phyloP scores from a whole-genome alignment of 2,113 vertebrate species.

The Leptodactylus fuscus region DNA sequence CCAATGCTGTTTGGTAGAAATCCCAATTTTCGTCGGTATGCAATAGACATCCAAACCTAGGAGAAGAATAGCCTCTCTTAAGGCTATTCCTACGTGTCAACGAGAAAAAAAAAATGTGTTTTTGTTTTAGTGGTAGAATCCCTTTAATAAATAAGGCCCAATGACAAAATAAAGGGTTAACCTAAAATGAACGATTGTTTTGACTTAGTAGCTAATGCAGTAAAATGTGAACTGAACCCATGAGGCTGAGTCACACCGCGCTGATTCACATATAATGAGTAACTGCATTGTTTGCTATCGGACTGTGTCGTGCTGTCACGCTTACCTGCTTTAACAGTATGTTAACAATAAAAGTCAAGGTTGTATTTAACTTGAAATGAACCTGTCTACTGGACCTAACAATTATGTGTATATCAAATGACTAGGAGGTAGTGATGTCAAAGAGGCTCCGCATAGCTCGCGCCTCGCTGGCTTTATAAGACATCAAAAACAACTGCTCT shows the following conservation, averaged over 20 bases:
- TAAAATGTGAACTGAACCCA: background rate
- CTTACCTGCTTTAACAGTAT: background rate
- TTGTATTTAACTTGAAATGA: conserved; percentile 3
- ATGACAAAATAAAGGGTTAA: background rate
- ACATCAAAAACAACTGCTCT: background rate
- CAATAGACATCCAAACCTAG: too few relatives aligned
- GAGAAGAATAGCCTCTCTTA: too few relatives aligned
- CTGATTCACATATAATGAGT: conserved; percentile 1
- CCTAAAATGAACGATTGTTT: background rate
- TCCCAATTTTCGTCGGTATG: too few relatives aligned
- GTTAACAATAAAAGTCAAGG: conserved; percentile 8
- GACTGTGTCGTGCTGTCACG: background rate
- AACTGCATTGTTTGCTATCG: conserved; percentile 3
- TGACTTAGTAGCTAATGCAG: background rate
- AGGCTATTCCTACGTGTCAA: too few relatives aligned
- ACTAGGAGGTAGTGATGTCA: background rate
- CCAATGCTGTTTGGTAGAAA: too few relatives aligned
- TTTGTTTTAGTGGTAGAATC: too few relatives aligned
- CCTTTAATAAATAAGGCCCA: background rate
- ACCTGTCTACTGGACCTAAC: background rate
- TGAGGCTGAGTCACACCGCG: conserved; percentile 19
- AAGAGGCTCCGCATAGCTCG: background rate
- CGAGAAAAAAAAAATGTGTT: too few relatives aligned
- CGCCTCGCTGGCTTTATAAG: background rate
- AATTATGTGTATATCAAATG: background rate